Evolutionary conservation across 2,888 invertebrate species (phyloP).

Genomic region (Lepidonotus clava): DNA sequence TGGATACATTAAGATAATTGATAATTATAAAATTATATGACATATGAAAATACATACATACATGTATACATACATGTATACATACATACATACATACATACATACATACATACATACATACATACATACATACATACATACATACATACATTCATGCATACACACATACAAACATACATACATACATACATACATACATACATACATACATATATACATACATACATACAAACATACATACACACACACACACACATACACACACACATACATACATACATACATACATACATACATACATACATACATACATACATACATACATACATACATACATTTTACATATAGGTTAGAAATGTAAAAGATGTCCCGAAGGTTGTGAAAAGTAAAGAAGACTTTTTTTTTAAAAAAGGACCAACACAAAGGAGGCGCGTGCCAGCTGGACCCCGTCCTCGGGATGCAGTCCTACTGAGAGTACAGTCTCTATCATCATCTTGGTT

Average conservation of each 20-base stretch:
- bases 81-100: not conserved
- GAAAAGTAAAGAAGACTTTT: no score
- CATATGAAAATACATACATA: not conserved
- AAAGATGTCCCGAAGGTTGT: not conserved
- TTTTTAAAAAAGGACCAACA: no score
- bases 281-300: not conserved
- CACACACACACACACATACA: not conserved
- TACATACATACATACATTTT: not conserved
- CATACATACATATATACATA: not conserved
- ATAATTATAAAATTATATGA: no score
- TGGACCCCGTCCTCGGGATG: no score
- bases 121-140: not conserved
- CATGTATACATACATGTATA: not conserved
- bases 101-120: not conserved
- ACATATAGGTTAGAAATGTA: not conserved
- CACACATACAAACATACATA: not conserved
- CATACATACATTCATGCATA: not conserved
- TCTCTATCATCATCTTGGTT: no score
- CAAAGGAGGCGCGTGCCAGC: no score
- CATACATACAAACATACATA: not conserved
- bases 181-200: not conserved
- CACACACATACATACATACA: not conserved
- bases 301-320: not conserved
- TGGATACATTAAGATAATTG: no score
- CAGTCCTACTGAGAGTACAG: no score